Evolutionary conservation across 1,140 invertebrate species (phyloP), one percentile per base, ranked within the genome.

Genomic region (Eupristina koningsbergeri): DNA sequence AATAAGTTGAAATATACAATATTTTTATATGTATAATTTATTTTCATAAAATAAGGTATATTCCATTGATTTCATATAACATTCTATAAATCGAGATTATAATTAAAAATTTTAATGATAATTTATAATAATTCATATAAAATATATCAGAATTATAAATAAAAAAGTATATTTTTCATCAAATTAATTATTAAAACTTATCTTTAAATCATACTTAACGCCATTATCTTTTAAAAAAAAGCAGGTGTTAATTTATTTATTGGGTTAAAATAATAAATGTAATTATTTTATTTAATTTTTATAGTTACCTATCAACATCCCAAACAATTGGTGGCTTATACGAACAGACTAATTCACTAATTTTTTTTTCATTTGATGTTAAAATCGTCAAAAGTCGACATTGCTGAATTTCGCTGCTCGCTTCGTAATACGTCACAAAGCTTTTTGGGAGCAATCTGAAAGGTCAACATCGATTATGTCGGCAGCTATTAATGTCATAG

Each of bases 401-500:
- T 26, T 45, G 31, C 9, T 64, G 58, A 63, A 13, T 11, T 22
- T 45, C 29, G 39, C 26, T 26, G 45, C 31, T 36, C 26, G 45
- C 36, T 15, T 81, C 26, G 15, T 74, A 39, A 53, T n/a, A 29
- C 50, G 36, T 31, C 7, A 41, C 39, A 39, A 34, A 8, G 22
- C n/a, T 53, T 69, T 67, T 53, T 34, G 73, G 47, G 11, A 69
- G 36, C 26, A 77, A 83, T 69, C 81, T 83, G 81, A 69, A 77
- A 83, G 50, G 45, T 39, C 34, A 34, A n/a, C 8, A 82, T 82
- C 58, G 80, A 82, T 82, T 31, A 75, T 58, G 15, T 15, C 6
- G 50, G 17, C 11, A 13, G 13, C 0, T 75, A 82, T 82, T 75
- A 41, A 64, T 50, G 58, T 50, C 73, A 75, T 22, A 82, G 80